Evolutionary conservation across 2,113 vertebrate genomes (phyloP), one percentile per base, ranked within the genome.

Genomic region (Lepus americanus): DNA sequence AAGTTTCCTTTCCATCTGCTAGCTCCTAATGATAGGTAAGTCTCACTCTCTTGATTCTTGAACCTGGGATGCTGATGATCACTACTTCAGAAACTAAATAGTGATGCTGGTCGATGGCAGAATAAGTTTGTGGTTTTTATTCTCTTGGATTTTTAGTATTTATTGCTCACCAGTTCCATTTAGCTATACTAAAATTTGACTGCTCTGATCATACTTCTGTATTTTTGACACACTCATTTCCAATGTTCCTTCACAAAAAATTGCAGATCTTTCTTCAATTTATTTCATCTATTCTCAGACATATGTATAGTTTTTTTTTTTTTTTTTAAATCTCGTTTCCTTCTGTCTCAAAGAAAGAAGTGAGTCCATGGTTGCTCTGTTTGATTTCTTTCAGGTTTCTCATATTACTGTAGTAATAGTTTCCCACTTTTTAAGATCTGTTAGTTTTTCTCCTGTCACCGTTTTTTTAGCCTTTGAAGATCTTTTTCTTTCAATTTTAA

Each of bases 401-500:
- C 31, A 22, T 73, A 11, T 88, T 69, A 44, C 0, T 82, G 6
- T n/a, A 4, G 59, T 83, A 61, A 23, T 25, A 79, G 27, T 90
- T 87, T 78, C 4, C 19, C 92, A 9, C 31, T 63, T 79, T 86
- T 91, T 55, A 63, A n/a, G 20, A 31, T 83, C 33, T 88, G 39
- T 81, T 79, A 20, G 22, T 81, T 93, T 79, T 74, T 84, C 8
- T 80, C 22, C 51, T 36, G 82, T 87, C 0, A 36, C 20, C 44
- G 31, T 27, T 74, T 64, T 25, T 70, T 87, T 53, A 76, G 31
- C 14, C 27, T 70, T 92, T 69, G 51, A 87, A 44, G 16, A 90
- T 59, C 27, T 77, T 33, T 33, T 55, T 23, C 36, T 79, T 96
- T 85, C 59, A 5, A 80, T 92, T 49, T 94, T 94, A 85, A 81